phyloP scores from a whole-genome alignment of 2,113 vertebrate genomes.

The Ammodramus savannarum region DNA sequence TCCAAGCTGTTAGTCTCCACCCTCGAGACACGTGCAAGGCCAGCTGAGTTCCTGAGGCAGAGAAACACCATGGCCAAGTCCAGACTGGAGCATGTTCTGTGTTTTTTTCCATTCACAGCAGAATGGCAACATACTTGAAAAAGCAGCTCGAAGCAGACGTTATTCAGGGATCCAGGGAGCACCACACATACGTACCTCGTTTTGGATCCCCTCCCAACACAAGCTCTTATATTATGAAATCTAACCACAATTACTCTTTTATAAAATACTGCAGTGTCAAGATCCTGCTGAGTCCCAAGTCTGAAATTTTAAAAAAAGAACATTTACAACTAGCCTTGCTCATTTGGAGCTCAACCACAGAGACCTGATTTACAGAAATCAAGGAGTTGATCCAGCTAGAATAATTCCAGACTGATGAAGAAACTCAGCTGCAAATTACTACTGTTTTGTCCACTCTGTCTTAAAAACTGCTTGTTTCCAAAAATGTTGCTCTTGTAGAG shows the following conservation, averaged over 20 bases:
- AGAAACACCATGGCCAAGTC: neutral
- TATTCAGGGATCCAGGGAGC: neutral
- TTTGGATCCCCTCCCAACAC: neutral
- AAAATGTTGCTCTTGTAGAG: neutral
- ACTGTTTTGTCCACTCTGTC: neutral
- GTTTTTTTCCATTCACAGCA: neutral
- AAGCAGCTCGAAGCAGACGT: neutral
- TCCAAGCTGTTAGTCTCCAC: neutral
- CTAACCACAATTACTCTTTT: slow-evolving; percentile 39
- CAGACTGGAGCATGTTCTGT: neutral
- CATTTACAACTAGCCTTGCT: neutral
- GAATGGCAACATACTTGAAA: neutral
- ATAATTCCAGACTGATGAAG: slow-evolving; percentile 12
- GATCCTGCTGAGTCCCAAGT: neutral
- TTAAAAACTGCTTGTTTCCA: neutral
- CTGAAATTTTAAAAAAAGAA: neutral
- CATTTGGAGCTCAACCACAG: neutral
- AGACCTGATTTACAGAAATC: slow-evolving; percentile 8
- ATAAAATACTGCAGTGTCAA: slow-evolving; percentile 45
- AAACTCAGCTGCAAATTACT: neutral
- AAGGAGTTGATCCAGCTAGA: neutral
- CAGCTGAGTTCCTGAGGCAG: neutral
- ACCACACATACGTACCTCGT: neutral
- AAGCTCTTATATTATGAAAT: slow-evolving; percentile 28
- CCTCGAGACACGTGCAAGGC: neutral